Evolutionary conservation across 2,888 invertebrate genomes (phyloP), one percentile per base, ranked within the genome.

Genomic region (Caenorhabditis macrosperma): DNA sequence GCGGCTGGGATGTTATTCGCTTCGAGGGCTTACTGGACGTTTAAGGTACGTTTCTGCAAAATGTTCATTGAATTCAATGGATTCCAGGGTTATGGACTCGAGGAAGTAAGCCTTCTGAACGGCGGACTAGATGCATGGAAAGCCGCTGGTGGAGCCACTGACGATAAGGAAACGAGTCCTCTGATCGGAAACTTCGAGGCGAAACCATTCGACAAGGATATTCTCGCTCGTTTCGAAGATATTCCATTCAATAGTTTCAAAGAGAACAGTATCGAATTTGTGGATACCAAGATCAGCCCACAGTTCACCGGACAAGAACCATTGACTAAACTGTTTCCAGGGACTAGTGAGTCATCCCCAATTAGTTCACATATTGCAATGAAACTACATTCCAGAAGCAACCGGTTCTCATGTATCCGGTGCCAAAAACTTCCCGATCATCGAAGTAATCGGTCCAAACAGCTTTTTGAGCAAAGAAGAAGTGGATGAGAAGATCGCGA

Each of bases 81-180:
- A n/a, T 72, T 79, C 28, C 28, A 88, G 87, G 79, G 79, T 9
- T 87, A 88, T 48, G 88, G 89, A 48, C 82, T 84, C 68, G 52
- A 83, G 7, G 68, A 81, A 17, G 78, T 84, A 0, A 78, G 68
- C 12, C 81, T 86, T 41, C 60, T 89, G 61, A 84, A 87, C 35
- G 88, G 89, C 4, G 89, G 88, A 3, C 54, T 89, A 12, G 87
- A 86, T 28, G 83, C 82, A 10, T 88, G 88, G 88, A 83, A 82
- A 59, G 46, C 59, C n/a, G 68, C 69, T 30, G 84, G 84, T 30
- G 69, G 68, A 22, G 28, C 60, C 15, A 71, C 60, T 0, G 30
- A 41, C 12, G 35, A 61, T 12, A 20, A 75, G 7, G 71, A 57
- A 3, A 38, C 33, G 12, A 52, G 17, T 17, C 55, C 60, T 7